Base-by-base conservation (phyloP, 2,888 invertebrate species). In the Aphodius sticticus region DNA sequence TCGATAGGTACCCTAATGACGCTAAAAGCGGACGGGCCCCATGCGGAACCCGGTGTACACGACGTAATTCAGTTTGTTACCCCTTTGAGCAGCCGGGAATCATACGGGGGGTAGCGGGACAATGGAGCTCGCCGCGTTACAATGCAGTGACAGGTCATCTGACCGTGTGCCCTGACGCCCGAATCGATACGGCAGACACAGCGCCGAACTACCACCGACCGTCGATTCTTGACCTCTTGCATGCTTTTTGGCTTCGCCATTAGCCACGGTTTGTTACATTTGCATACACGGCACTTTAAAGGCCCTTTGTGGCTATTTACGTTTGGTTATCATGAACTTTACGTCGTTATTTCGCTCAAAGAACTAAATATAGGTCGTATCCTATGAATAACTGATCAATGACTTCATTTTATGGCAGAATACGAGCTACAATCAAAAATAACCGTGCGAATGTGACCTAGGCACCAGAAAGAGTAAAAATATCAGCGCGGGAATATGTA, bases 61-160 rank as follows among this genome's bases (percentile, higher is more conserved):
- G 74, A 37, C 74, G 74, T 74, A 74, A 74, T 74, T 74, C 74
- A 74, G 74, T 74, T 74, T 74, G 74, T 74, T 74, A 74, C 74
- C 74, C 74, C 74, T 74, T 74, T 74, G 74, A 74, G 74, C 74
- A 7, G 53, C 74, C 36, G 74, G 36, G 74, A 74, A 74, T 74
- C 74, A 37, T 37, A 37, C 37, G 35, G 35, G 74, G 74, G 74
- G 74, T 37, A 14, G 74, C n/a, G 74, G 74, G 4, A 74, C 74
- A 74, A 74, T 74, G 74, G 74, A 74, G 36, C 74, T n/a, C 36
- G 36, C 35, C 71, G 35, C 36, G 74, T 74, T 74, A 74, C 74
- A 74, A 74, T 74, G 26, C 74, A 26, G 74, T 74, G 74, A 74
- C 74, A 74, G 74, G 74, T 74, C 74, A 74, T 74, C 74, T 74